Evolutionary conservation across 2,888 invertebrate genomes (phyloP).

Genomic region (Exocentrus adspersus): DNA sequence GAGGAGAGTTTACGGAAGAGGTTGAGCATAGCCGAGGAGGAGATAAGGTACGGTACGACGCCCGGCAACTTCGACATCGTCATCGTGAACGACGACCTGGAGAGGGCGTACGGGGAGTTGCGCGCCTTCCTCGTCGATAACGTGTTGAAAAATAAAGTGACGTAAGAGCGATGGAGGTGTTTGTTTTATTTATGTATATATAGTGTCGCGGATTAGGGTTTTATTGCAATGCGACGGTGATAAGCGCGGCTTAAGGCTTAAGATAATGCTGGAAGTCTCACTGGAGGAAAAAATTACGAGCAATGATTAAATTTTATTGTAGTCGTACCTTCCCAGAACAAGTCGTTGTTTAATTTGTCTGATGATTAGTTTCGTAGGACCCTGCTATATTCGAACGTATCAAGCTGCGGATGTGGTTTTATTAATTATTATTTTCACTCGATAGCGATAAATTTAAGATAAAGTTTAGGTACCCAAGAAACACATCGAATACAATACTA

Average conservation of each 20-base stretch:
- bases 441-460: neutral
- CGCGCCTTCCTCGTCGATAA: constrained; percentile 72
- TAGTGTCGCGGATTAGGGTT: constrained; percentile 6
- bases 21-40: constrained; percentile 79
- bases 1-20: constrained; percentile 85
- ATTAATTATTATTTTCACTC: neutral
- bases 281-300: no score
- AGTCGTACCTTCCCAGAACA: no score
- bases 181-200: constrained; percentile 18
- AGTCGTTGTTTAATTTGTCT: neutral
- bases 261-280: no score
- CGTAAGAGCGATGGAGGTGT: constrained; percentile 10
- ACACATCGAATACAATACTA: neutral
- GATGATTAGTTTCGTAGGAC: neutral
- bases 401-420: neutral
- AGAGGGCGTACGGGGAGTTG: constrained; percentile 80
- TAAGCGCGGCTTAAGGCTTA: neutral
- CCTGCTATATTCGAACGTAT: neutral
- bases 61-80: constrained; percentile 86
- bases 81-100: constrained; percentile 84
- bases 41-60: constrained; percentile 83
- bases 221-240: constrained; percentile 17
- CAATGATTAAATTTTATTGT: no score
- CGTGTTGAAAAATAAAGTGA: constrained; percentile 59
- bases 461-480: neutral